Evolutionary conservation across 1,140 invertebrate species (phyloP).

Genomic region (Sesamia nonagrioides): DNA sequence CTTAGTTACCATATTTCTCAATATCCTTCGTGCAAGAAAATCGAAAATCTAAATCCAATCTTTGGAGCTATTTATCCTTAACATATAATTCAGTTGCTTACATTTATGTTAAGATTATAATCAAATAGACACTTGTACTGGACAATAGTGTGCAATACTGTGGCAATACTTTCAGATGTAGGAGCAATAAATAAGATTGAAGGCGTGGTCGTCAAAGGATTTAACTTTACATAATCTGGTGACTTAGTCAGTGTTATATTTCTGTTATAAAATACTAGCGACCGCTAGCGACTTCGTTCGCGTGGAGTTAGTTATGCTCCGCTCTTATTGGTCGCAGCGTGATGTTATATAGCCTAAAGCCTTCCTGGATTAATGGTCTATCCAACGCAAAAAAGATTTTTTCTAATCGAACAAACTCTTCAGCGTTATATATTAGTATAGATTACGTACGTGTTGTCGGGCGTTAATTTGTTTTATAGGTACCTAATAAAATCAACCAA

Average conservation of each 20-base stretch:
- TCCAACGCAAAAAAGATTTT: too few species aligned
- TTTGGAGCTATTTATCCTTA: slow-evolving; percentile 22
- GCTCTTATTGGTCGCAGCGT: too few species aligned
- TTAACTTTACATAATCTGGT: slow-evolving; percentile 4
- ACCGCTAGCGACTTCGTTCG: too few species aligned
- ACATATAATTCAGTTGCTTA: slow-evolving; percentile 20
- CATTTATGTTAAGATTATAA: slow-evolving; percentile 27
- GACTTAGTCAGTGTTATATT: neutral
- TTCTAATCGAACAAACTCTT: too few species aligned
- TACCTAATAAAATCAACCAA: too few species aligned
- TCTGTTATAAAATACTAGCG: neutral
- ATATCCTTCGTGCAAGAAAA: slow-evolving; percentile 22
- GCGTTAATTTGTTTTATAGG: too few species aligned
- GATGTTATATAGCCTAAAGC: too few species aligned
- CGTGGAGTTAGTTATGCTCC: too few species aligned
- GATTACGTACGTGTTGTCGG: too few species aligned
- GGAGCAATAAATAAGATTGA: slow-evolving; percentile 23
- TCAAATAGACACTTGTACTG: slow-evolving; percentile 6
- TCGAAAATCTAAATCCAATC: slow-evolving; percentile 25
- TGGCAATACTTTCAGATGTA: slow-evolving; percentile 25
- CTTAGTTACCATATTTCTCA: slow-evolving; percentile 21
- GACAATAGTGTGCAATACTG: neutral
- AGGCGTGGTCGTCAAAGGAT: slow-evolving; percentile 15
- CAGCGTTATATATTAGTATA: too few species aligned
- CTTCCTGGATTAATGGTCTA: too few species aligned